These are phyloP conservation scores for Atta cephalotes DNA, from an alignment of 1,140 invertebrate genomes.

Conservation along the genomic window DNA sequence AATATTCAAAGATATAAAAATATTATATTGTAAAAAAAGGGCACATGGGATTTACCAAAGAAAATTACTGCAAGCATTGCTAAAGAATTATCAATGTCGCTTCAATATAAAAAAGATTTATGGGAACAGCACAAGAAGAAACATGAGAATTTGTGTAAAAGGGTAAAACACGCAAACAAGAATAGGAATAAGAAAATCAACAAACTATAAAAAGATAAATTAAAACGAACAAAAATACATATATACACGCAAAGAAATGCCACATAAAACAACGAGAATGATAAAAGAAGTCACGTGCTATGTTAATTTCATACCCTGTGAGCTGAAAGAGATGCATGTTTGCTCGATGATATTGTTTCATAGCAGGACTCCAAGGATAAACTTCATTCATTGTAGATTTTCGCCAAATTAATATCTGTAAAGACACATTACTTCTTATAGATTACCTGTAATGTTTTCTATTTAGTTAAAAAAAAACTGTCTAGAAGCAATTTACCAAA, in stretches of 20 bases:
- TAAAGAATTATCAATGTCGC: slow-evolving; percentile 70
- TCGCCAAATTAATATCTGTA: slow-evolving; percentile 91
- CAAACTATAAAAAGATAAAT: slow-evolving; percentile 15
- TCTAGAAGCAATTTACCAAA: slow-evolving; percentile 84
- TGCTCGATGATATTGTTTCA: slow-evolving; percentile 92
- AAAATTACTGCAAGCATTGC: slow-evolving; percentile 75
- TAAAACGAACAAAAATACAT: background rate
- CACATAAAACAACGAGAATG: background rate
- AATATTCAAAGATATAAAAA: slow-evolving; percentile 13
- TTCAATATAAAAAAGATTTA: slow-evolving; percentile 65
- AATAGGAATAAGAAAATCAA: slow-evolving; percentile 2
- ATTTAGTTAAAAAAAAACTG: background rate
- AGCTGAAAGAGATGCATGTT: slow-evolving; percentile 92
- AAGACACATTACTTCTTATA: slow-evolving; percentile 19
- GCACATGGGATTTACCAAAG: slow-evolving; percentile 77
- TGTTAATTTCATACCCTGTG: slow-evolving; percentile 81
- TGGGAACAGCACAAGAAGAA: slow-evolving; percentile 68
- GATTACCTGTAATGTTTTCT: background rate
- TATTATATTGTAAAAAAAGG: slow-evolving; percentile 66
- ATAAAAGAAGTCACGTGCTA: background rate
- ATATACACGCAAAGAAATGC: slow-evolving; percentile 14
- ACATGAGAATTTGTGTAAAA: slow-evolving; percentile 52
- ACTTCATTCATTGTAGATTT: slow-evolving; percentile 92
- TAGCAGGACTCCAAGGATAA: slow-evolving; percentile 93
- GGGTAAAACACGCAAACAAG: background rate